Evolutionary conservation across 2,888 invertebrate genomes (phyloP), one percentile per base, ranked within the genome.

Genomic region (Tupiocoris notatus): DNA sequence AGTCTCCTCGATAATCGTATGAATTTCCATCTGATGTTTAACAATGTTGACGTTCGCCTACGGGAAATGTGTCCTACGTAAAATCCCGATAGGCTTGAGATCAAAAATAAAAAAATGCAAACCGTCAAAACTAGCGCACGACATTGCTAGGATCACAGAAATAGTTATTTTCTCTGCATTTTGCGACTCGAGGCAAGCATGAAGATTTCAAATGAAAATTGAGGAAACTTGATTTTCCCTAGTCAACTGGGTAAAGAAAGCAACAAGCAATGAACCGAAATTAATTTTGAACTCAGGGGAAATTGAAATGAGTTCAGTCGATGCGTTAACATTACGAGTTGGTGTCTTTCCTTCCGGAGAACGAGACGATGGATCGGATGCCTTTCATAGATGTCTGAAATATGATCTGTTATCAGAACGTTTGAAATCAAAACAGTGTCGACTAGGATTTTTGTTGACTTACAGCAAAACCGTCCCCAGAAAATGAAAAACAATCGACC

Each of bases 331-430:
- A 73, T 76, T 80, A 79, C 70, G 81, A 76, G 59, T 78, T 78
- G 62, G 78, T 78, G 73, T 81, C 81, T 76, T 81, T 81, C 59
- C 81, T 78, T n/a, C 80, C 80, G 17, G 91, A 89, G 85, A 93
- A 93, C 54, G 92, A 92, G 23, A 93, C 93, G 82, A 93, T 93
- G 65, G 93, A 93, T 77, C 93, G 89, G 80, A 93, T 92, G 1
- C 93, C 93, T 85, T 93, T 93, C 75, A 93, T 92, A 64, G 93
- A 93, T 67, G 92, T 92, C 93, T 93, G 88, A 80, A 89, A 89
- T 81, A 82, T 75, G 59, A 75, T 57, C 70, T 70, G 67, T 21
- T 24, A 70, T 25, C 62, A 65, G 65, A 67, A 62, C 59, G 24
- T 65, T 74, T 57, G 25, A 58, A 71, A 17, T 54, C 17, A 18